These are phyloP conservation scores for Erebia aethiops DNA, from an alignment of 2,888 invertebrate genomes.

Conservation along the genomic window DNA sequence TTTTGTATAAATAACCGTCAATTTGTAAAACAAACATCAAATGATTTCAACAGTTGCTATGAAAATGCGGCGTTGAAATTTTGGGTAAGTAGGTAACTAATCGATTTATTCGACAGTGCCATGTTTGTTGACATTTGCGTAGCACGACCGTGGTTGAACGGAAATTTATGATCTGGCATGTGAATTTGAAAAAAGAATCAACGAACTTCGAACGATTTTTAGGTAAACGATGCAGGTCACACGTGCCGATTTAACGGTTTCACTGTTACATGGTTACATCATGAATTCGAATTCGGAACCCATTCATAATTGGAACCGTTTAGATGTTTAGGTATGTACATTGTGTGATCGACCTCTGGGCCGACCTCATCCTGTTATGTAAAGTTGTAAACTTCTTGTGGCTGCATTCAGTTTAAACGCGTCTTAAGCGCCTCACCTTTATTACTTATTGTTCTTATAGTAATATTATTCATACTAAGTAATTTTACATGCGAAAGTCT, in stretches of 20 bases:
- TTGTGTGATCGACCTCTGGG: slow-evolving; percentile 30
- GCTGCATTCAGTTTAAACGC: background rate
- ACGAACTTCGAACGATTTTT: slow-evolving; percentile 51
- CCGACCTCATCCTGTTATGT: slow-evolving; percentile 34
- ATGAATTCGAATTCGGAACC: slow-evolving; percentile 34
- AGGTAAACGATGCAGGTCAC: slow-evolving; percentile 40
- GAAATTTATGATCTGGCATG: slow-evolving; percentile 60
- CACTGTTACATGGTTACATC: slow-evolving; percentile 30
- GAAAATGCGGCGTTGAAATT: slow-evolving; percentile 55
- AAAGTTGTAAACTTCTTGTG: slow-evolving; percentile 14
- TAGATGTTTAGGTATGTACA: slow-evolving; percentile 11
- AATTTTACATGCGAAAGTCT: too few relatives aligned
- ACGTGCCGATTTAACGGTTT: slow-evolving; percentile 40
- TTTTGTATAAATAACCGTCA: slow-evolving; percentile 13
- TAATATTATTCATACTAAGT: too few relatives aligned
- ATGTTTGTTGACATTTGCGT: slow-evolving; percentile 72
- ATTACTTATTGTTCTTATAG: too few relatives aligned
- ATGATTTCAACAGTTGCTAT: slow-evolving; percentile 39
- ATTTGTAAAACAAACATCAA: slow-evolving; percentile 28
- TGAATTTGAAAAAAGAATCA: slow-evolving; percentile 56
- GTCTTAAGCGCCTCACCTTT: too few relatives aligned
- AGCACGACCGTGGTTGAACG: slow-evolving; percentile 55
- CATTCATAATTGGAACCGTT: slow-evolving; percentile 24
- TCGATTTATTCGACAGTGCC: slow-evolving; percentile 64
- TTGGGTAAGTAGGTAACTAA: slow-evolving; percentile 49